Base-by-base conservation (phyloP, 1,140 invertebrate genomes). In the Globodera rostochiensis region DNA sequence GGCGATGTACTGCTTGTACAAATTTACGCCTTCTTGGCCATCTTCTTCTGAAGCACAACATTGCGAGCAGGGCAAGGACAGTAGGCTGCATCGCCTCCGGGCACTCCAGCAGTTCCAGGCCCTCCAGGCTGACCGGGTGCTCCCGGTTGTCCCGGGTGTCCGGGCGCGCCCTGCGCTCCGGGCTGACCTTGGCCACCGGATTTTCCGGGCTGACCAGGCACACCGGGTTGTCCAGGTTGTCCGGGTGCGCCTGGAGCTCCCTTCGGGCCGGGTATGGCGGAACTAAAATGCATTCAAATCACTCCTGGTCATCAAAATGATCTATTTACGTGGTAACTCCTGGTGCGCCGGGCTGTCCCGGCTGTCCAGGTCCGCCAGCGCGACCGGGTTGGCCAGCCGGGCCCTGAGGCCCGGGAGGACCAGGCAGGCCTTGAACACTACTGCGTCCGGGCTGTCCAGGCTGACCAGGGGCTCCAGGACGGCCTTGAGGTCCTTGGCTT, bases 311-410 rank as follows among this genome's bases (percentile, higher is more conserved):
- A 19, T 9, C 25, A 67, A 15, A 45, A 6, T 60, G 25, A 6
- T 45, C 6, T n/a, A 46, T 36, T 45, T 53, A 78, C 79, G 53
- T 57, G 47, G 64, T 49, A 36, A 36, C 46, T 80, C 46, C 81
- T 46, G 46, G 46, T 70, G 46, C 69, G 45, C 80, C 80, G 64
- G 79, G 80, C 45, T 71, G 80, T 81, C 80, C 80, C 64, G 57
- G 79, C 47, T 83, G 81, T 78, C 80, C 78, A n/a, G 76, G 80
- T 80, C 46, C 25, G 83, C 80, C 79, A 82, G 57, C 57, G n/a
- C 53, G 50, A 46, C 80, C 80, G 6, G 80, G 47, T 53, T 69
- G 80, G 21, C 78, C 53, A 77, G 50, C 21, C 46, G 46, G 53
- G 6, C 73, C 77, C 36, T 71, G 79, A n/a, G 79, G 66, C 6